Percentiles rank a stretch among this genome's conserved stretches.
phyloP scores from a whole-genome alignment of 2,888 invertebrate genomes.

The Lymantria monacha region DNA sequence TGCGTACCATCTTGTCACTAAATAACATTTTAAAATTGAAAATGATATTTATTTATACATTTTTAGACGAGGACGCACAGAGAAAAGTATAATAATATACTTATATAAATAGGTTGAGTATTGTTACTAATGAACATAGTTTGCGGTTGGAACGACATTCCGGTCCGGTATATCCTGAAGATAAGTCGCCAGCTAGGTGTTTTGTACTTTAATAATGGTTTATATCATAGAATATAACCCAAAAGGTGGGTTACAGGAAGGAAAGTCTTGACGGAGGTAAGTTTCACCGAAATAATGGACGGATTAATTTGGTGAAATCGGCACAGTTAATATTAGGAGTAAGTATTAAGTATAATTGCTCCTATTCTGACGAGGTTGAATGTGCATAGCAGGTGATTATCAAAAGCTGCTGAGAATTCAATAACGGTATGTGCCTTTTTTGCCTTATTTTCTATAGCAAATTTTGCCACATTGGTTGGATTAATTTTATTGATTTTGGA shows the following conservation, averaged over 20 bases:
- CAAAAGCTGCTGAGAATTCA: too few relatives aligned
- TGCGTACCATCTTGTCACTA: slow-evolving; percentile 52
- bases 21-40: background rate
- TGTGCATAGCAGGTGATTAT: too few relatives aligned
- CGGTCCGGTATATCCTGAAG: slow-evolving; percentile 19
- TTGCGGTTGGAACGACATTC: slow-evolving; percentile 28
- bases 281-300: background rate
- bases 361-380: too few relatives aligned
- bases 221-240: slow-evolving; percentile 6
- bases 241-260: background rate
- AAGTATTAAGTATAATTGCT: too few relatives aligned
- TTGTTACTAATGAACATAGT: slow-evolving; percentile 4
- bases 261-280: slow-evolving; percentile 5
- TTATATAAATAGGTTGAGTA: background rate
- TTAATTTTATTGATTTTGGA: too few relatives aligned
- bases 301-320: background rate
- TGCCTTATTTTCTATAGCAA: too few relatives aligned
- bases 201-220: slow-evolving; percentile 13
- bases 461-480: too few relatives aligned
- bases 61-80: background rate
- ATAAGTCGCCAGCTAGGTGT: slow-evolving; percentile 20
- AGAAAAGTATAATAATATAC: background rate
- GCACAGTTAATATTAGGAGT: too few relatives aligned
- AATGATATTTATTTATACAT: background rate
- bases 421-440: too few relatives aligned